phyloP scores from a whole-genome alignment of 2,113 vertebrate species.

The Garra rufa region DNA sequence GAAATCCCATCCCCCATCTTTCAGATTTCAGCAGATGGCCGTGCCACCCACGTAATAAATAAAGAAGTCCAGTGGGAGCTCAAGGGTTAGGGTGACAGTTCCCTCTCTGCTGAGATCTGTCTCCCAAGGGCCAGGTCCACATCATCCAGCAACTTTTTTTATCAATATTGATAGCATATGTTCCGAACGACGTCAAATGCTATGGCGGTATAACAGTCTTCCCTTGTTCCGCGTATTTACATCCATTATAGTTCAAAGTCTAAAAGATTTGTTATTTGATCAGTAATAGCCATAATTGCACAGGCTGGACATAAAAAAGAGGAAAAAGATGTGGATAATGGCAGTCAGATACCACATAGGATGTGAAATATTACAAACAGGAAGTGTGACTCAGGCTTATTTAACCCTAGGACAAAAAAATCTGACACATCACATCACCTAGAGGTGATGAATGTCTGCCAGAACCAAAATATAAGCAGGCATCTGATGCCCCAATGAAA shows the following conservation, averaged over 20 bases:
- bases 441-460: background rate
- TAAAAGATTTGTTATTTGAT: slow-evolving; percentile 39
- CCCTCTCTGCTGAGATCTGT: slow-evolving; percentile 29
- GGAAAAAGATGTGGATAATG: slow-evolving; percentile 21
- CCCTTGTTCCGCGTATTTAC: slow-evolving; percentile 2
- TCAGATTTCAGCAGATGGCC: slow-evolving; percentile 57
- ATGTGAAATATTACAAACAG: slow-evolving; percentile 35
- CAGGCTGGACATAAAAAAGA: slow-evolving; percentile 7
- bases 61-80: slow-evolving; percentile 42
- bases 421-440: background rate
- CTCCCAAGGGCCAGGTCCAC: slow-evolving; percentile 27
- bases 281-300: slow-evolving; percentile 50
- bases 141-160: slow-evolving; percentile 40
- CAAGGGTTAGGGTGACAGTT: slow-evolving; percentile 43
- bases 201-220: background rate
- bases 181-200: slow-evolving; percentile 7
- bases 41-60: slow-evolving; percentile 56
- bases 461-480: background rate
- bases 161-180: slow-evolving; percentile 9
- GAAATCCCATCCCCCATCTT: slow-evolving; percentile 34
- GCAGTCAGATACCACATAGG: background rate
- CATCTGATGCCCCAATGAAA: background rate
- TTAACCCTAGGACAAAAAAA: background rate
- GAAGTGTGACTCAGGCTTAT: slow-evolving; percentile 22
- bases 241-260: slow-evolving; percentile 38